Percentiles rank a stretch among this genome's conserved stretches.
These are phyloP conservation scores for Bhutanitis thaidina DNA, from an alignment of 2,888 invertebrate genomes.

Conservation along the genomic window DNA sequence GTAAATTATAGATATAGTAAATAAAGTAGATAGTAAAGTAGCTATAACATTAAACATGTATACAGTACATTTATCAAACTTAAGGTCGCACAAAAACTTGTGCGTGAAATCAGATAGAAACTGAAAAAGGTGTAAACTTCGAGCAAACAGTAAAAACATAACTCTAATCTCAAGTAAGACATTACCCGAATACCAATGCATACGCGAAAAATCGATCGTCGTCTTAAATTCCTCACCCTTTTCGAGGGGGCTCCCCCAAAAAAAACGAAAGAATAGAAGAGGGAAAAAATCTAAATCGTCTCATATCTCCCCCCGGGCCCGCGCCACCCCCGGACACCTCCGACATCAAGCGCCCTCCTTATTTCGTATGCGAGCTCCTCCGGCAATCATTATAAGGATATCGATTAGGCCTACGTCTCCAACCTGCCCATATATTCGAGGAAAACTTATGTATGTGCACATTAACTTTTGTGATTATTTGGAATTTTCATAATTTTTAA, in stretches of 20 bases:
- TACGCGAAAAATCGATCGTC: slow-evolving; percentile 79
- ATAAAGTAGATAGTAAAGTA: no score
- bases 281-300: slow-evolving; percentile 81
- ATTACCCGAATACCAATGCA: slow-evolving; percentile 80
- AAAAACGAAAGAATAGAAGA: slow-evolving; percentile 79
- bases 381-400: slow-evolving; percentile 80
- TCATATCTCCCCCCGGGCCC: slow-evolving; percentile 69
- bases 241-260: slow-evolving; percentile 78
- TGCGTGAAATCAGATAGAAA: not conserved
- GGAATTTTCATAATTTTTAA: not conserved
- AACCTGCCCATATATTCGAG: slow-evolving; percentile 75
- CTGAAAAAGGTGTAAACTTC: slow-evolving; percentile 23
- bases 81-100: not conserved
- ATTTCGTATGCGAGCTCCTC: slow-evolving; percentile 81
- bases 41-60: not conserved
- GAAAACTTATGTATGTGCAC: slow-evolving; percentile 64
- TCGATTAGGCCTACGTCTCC: slow-evolving; percentile 77
- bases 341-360: slow-evolving; percentile 75
- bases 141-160: slow-evolving; percentile 57
- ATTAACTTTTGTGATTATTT: slow-evolving; percentile 27
- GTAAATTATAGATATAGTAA: no score
- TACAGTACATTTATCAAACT: not conserved
- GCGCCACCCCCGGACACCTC: slow-evolving; percentile 66
- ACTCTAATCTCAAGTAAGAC: slow-evolving; percentile 78
- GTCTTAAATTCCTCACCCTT: slow-evolving; percentile 81